These are phyloP conservation scores for Axea sp. DNA, from an alignment of 2,888 invertebrate species.

Conservation along the genomic window DNA sequence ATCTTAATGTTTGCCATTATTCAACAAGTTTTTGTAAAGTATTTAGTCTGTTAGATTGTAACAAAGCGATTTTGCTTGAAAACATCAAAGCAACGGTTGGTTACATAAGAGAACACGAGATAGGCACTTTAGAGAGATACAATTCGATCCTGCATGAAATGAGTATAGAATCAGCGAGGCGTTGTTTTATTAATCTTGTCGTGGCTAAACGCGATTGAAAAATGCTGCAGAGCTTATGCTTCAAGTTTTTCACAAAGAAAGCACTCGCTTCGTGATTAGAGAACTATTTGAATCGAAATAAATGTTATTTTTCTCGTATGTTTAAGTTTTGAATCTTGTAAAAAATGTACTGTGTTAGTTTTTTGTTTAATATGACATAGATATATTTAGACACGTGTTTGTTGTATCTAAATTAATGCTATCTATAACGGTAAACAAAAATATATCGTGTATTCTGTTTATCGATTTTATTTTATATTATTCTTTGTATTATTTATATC, in stretches of 20 bases:
- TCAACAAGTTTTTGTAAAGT: slow-evolving; percentile 77
- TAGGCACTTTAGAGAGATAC: slow-evolving; percentile 73
- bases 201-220: slow-evolving; percentile 75
- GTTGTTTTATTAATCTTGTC: slow-evolving; percentile 77
- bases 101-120: slow-evolving; percentile 50
- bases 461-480: slow-evolving; percentile 31
- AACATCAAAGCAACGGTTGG: slow-evolving; percentile 74
- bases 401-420: too few species aligned
- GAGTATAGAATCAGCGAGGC: slow-evolving; percentile 72
- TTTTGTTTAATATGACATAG: slow-evolving; percentile 8
- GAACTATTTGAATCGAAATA: slow-evolving; percentile 26
- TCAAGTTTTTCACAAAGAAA: slow-evolving; percentile 58
- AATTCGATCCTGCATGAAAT: slow-evolving; percentile 78
- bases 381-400: too few species aligned
- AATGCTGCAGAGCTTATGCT: slow-evolving; percentile 69
- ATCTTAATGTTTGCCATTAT: too few species aligned
- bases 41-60: slow-evolving; percentile 76
- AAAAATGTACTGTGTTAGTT: slow-evolving; percentile 29
- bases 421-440: slow-evolving; percentile 37
- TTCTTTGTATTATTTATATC: too few species aligned
- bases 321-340: slow-evolving; percentile 21
- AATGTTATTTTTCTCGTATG: not conserved
- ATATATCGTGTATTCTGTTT: slow-evolving; percentile 30
- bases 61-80: slow-evolving; percentile 68
- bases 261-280: slow-evolving; percentile 41